These are phyloP conservation scores for Sturnus vulgaris DNA, from an alignment of 2,113 vertebrate genomes.

Conservation along the genomic window DNA sequence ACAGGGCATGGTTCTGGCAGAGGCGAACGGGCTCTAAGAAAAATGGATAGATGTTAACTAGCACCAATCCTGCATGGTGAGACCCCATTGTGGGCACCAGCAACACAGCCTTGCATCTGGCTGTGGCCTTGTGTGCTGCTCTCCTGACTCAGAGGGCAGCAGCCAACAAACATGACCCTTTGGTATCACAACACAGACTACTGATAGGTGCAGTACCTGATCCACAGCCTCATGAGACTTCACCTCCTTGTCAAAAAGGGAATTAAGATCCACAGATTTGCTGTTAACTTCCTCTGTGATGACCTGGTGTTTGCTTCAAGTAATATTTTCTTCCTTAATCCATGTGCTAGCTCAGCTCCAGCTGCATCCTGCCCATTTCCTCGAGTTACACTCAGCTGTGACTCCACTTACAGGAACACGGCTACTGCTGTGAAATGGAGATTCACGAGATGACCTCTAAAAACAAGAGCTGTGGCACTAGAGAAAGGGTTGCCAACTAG, in stretches of 20 bases:
- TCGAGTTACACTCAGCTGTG: not conserved
- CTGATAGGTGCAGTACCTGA: not conserved
- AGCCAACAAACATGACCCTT: not conserved
- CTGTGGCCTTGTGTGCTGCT: rapidly evolving
- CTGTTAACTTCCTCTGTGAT: not conserved
- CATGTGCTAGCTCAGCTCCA: not conserved
- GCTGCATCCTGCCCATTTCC: not conserved
- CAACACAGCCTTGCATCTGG: not conserved
- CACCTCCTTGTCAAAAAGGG: not conserved
- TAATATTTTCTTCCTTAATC: not conserved
- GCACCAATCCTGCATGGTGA: not conserved
- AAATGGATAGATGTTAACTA: not conserved
- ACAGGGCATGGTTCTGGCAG: not conserved
- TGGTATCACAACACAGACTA: not conserved
- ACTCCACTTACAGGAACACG: not conserved
- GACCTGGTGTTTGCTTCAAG: not conserved
- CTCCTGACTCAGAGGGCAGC: not conserved
- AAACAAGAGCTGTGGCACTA: not conserved
- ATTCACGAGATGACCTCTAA: not conserved
- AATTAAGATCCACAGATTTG: not conserved
- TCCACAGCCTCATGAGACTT: not conserved
- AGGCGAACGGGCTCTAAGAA: not conserved
- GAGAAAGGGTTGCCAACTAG: not conserved
- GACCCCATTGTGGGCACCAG: rapidly evolving
- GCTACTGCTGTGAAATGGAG: not conserved